Percentiles rank a stretch among this genome's conserved stretches.
Evolutionary conservation across 2,888 invertebrate species (phyloP).

Genomic region (Polia nebulosa): DNA sequence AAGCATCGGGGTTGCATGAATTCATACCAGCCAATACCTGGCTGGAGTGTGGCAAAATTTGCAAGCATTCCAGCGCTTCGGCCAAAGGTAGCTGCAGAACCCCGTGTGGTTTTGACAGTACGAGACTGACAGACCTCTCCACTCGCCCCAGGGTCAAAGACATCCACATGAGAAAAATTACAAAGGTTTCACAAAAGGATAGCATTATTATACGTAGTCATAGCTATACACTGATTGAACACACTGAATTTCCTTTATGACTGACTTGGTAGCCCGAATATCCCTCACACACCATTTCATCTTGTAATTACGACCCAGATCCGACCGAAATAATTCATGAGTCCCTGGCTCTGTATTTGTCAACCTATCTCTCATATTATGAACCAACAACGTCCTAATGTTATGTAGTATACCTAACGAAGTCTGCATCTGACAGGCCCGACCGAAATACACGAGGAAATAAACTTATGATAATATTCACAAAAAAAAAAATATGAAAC

Average conservation of each 20-base stretch:
- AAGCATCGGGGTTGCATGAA: too few relatives aligned
- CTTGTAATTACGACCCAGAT: conserved; percentile 47
- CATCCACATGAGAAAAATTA: background rate
- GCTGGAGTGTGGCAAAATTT: background rate
- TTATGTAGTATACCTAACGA: conserved; percentile 43
- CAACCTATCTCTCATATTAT: conserved; percentile 38
- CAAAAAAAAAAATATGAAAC: conserved; percentile 17
- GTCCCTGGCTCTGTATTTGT: conserved; percentile 52
- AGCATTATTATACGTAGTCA: background rate
- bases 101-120: background rate
- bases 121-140: background rate
- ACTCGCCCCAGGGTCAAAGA: background rate
- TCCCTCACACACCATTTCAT: conserved; percentile 42
- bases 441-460: conserved; percentile 19
- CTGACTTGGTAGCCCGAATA: conserved; percentile 30
- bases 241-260: conserved; percentile 1
- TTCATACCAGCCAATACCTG: background rate
- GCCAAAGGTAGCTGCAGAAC: background rate
- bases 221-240: conserved; percentile 7
- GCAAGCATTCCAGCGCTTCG: background rate
- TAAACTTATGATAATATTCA: conserved; percentile 35
- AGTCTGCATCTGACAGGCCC: conserved; percentile 30
- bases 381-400: conserved; percentile 35
- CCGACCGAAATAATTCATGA: conserved; percentile 60
- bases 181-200: background rate